A percentile compares a stretch with the other conserved stretches of the same genome.
Evolutionary conservation across 2,888 invertebrate genomes (phyloP).

Genomic region (Drosophila demipolita): DNA sequence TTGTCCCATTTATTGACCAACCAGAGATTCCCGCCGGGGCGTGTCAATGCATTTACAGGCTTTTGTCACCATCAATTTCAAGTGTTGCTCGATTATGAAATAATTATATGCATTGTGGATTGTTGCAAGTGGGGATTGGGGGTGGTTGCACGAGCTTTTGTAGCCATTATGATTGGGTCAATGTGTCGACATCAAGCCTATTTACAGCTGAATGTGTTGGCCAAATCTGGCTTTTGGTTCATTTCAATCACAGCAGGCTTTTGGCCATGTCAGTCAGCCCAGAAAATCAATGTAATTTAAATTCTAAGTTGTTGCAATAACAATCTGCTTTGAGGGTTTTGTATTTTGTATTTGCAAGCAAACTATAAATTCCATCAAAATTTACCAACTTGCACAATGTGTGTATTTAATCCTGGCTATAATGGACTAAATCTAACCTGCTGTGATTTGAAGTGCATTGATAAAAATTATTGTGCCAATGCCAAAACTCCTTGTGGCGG

Average conservation of each 20-base stretch:
- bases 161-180: conserved; percentile 50
- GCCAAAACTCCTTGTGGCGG: conserved; percentile 40
- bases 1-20: conserved; percentile 50
- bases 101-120: conserved; percentile 66
- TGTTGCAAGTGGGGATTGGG: not conserved
- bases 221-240: conserved; percentile 7
- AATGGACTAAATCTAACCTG: conserved; percentile 68
- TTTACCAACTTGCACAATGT: conserved; percentile 31
- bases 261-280: not conserved
- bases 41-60: conserved; percentile 50
- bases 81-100: conserved; percentile 77
- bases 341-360: not conserved
- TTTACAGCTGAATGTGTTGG: conserved; percentile 11
- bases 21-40: conserved; percentile 36
- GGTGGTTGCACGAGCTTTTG: not conserved
- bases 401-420: conserved; percentile 66
- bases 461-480: conserved; percentile 35
- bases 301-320: conserved; percentile 1
- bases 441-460: conserved; percentile 55
- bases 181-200: conserved; percentile 36
- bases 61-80: conserved; percentile 72
- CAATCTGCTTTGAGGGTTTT: conserved; percentile 20
- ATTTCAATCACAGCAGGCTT: conserved; percentile 30
- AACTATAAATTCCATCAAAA: not conserved
- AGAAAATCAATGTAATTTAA: not conserved